Evolutionary conservation across 2,113 vertebrate species (phyloP).

Genomic region (Toxostoma redivivum): DNA sequence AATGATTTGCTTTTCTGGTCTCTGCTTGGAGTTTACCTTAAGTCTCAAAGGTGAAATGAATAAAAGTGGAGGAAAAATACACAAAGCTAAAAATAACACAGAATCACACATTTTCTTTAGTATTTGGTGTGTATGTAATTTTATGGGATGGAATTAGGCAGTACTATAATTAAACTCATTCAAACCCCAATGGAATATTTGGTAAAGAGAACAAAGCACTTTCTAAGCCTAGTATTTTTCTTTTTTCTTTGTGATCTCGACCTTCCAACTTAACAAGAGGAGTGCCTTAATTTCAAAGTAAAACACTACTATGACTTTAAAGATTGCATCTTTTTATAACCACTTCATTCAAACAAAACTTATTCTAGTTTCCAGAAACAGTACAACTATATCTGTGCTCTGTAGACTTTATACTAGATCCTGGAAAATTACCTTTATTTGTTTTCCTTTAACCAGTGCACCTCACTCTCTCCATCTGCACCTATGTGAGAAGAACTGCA

Average conservation of each 20-base stretch:
- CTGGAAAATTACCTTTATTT: neutral
- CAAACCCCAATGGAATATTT: neutral
- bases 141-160: slow-evolving; percentile 37
- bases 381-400: neutral
- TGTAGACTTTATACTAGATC: neutral
- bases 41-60: slow-evolving; percentile 57
- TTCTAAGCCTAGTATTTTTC: neutral
- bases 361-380: neutral
- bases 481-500: neutral
- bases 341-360: neutral
- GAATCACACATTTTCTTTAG: slow-evolving; percentile 37
- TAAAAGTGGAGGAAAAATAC: slow-evolving; percentile 41
- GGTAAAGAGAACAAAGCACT: neutral
- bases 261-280: neutral
- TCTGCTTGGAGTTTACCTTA: slow-evolving; percentile 42
- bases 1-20: slow-evolving; percentile 66
- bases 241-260: neutral
- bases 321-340: neutral
- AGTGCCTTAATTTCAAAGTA: neutral
- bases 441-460: neutral
- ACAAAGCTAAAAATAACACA: slow-evolving; percentile 45
- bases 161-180: slow-evolving; percentile 6
- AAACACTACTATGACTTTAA: neutral
- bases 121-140: neutral
- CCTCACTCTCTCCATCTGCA: neutral